Conservation (phyloP, 2,888 invertebrate species). For the Brachypalpus laphriformis region DNA sequence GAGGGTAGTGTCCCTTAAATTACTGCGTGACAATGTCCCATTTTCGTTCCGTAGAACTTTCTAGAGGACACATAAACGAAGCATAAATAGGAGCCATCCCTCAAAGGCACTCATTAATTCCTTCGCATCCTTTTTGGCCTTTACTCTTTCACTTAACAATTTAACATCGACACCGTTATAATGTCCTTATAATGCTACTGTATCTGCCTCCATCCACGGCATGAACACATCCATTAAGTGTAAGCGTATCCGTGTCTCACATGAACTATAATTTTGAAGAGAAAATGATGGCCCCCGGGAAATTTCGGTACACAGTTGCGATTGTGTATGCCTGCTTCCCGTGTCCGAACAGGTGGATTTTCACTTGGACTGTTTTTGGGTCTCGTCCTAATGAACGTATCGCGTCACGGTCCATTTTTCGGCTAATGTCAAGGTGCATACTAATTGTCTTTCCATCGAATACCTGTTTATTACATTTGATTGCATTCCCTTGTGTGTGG, state of each 20-base stretch:
- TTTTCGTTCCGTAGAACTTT: too few relatives aligned
- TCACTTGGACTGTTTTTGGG: slow-evolving; percentile 32
- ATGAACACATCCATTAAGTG: slow-evolving; percentile 33
- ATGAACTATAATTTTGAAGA: slow-evolving; percentile 54
- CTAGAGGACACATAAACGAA: too few relatives aligned
- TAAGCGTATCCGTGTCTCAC: slow-evolving; percentile 46
- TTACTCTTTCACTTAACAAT: background rate
- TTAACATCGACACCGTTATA: slow-evolving; percentile 50
- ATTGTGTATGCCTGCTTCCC: slow-evolving; percentile 46
- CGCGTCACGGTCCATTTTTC: slow-evolving; percentile 70
- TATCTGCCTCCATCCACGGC: background rate
- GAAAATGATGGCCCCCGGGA: slow-evolving; percentile 62
- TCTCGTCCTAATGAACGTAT: slow-evolving; percentile 65
- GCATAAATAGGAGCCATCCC: too few relatives aligned
- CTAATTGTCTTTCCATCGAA: slow-evolving; percentile 60
- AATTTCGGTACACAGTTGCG: slow-evolving; percentile 42
- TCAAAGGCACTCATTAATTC: too few relatives aligned
- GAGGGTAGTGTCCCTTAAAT: too few relatives aligned
- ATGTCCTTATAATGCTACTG: slow-evolving; percentile 42
- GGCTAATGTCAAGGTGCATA: slow-evolving; percentile 74
- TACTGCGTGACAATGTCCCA: too few relatives aligned
- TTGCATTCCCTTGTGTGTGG: slow-evolving; percentile 4
- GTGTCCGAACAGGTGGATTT: slow-evolving; percentile 65
- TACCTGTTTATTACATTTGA: slow-evolving; percentile 55
- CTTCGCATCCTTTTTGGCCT: background rate